Percentiles rank a stretch among this genome's conserved stretches.
These are phyloP conservation scores for Alligator mississippiensis DNA, from an alignment of 2,113 vertebrate species.

Conservation along the genomic window DNA sequence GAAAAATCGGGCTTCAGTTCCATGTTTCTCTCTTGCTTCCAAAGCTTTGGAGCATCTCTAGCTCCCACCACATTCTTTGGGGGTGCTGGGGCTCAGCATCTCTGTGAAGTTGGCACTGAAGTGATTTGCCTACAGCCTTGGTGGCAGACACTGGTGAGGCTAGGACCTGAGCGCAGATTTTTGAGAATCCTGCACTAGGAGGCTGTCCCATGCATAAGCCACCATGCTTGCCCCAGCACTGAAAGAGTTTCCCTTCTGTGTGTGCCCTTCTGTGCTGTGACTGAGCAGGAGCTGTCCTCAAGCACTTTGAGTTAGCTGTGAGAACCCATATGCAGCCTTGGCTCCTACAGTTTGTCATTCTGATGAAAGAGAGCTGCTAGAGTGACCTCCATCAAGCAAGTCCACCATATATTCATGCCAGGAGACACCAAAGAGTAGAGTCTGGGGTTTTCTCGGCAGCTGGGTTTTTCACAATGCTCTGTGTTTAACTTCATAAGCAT, in stretches of 20 bases:
- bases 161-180: background rate
- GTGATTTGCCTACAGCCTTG: background rate
- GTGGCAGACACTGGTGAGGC: background rate
- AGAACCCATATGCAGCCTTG: background rate
- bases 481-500: background rate
- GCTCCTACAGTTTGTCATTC: background rate
- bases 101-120: background rate
- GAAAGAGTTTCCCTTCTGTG: background rate
- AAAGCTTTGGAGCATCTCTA: background rate
- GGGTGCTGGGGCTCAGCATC: background rate
- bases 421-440: background rate
- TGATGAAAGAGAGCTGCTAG: background rate
- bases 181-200: background rate
- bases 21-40: too few species aligned
- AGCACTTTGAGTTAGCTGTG: background rate
- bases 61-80: background rate
- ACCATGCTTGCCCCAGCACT: fast-evolving
- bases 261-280: background rate
- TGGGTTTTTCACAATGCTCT: background rate
- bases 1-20: background rate
- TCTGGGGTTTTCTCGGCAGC: background rate
- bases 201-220: background rate
- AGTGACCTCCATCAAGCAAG: background rate
- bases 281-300: background rate
- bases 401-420: background rate